Conservation (phyloP, 2,888 invertebrate genomes). For the Sphaerophoria rueppellii region DNA sequence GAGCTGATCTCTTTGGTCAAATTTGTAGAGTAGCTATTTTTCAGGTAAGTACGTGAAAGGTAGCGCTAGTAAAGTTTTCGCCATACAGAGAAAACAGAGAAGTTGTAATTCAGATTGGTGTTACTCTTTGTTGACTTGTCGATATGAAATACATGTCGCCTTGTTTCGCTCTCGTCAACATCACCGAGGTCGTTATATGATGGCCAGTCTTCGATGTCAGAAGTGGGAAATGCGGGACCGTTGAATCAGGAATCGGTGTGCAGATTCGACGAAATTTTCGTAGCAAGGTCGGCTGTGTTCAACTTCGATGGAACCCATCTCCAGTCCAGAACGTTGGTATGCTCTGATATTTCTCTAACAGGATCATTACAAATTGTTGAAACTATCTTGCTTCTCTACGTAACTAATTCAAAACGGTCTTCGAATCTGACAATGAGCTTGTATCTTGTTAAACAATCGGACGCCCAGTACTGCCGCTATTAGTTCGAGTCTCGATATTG, state of each 20-base stretch:
- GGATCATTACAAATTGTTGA: slow-evolving; percentile 62
- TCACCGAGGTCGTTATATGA: neutral
- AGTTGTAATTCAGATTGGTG: neutral
- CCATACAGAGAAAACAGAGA: slow-evolving; percentile 48
- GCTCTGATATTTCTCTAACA: slow-evolving; percentile 62
- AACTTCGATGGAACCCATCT: slow-evolving; percentile 65
- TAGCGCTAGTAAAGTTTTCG: slow-evolving; percentile 47
- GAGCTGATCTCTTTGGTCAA: slow-evolving; percentile 50
- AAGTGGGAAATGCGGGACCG: slow-evolving; percentile 30
- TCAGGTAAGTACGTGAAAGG: too few species aligned
- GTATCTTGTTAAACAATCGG: slow-evolving; percentile 17
- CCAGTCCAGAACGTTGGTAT: slow-evolving; percentile 51
- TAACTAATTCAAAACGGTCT: slow-evolving; percentile 63
- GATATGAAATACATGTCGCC: neutral
- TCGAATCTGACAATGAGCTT: too few species aligned
- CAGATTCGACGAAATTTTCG: slow-evolving; percentile 38
- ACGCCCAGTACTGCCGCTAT: slow-evolving; percentile 49
- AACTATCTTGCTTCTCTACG: slow-evolving; percentile 56
- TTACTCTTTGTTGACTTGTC: neutral
- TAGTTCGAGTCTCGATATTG: slow-evolving; percentile 62
- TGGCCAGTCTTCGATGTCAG: slow-evolving; percentile 8
- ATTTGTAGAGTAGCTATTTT: slow-evolving; percentile 46
- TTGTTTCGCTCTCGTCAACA: slow-evolving; percentile 7
- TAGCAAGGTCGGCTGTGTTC: slow-evolving; percentile 63
- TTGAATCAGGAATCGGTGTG: slow-evolving; percentile 43